A percentile compares a stretch with the other conserved stretches of the same genome.
These are phyloP conservation scores for Timandra comae DNA, from an alignment of 2,888 invertebrate species.

Conservation along the genomic window DNA sequence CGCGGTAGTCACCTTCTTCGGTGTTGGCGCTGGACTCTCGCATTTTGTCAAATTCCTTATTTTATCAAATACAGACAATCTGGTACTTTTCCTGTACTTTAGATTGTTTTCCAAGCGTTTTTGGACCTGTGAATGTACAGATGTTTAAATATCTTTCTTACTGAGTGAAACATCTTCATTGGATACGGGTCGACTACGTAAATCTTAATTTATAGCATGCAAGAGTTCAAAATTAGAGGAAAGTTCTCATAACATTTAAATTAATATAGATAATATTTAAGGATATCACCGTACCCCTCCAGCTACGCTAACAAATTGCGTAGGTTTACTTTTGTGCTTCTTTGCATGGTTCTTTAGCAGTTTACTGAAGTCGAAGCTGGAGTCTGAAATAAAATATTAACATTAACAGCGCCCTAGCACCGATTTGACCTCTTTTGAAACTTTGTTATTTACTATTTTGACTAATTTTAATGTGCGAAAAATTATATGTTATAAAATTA, in stretches of 20 bases:
- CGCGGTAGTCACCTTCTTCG: slow-evolving; percentile 32
- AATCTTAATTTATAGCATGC: too few species aligned
- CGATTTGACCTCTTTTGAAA: too few species aligned
- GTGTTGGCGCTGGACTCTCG: slow-evolving; percentile 31
- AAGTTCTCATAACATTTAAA: too few species aligned
- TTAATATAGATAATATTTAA: too few species aligned
- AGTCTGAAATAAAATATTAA: slow-evolving; percentile 43
- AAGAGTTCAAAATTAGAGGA: too few species aligned
- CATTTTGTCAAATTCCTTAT: slow-evolving; percentile 40
- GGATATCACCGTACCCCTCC: slow-evolving; percentile 41
- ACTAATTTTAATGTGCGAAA: too few species aligned
- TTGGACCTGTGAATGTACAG: slow-evolving; percentile 52
- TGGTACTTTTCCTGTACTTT: slow-evolving; percentile 42
- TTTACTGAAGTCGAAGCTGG: slow-evolving; percentile 49
- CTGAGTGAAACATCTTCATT: too few species aligned
- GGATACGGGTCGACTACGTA: too few species aligned
- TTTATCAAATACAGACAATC: slow-evolving; percentile 47
- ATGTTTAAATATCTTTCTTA: too few species aligned
- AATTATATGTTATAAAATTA: too few species aligned
- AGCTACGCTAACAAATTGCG: slow-evolving; percentile 50
- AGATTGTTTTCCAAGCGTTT: slow-evolving; percentile 44
- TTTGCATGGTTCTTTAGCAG: slow-evolving; percentile 47
- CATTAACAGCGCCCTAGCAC: too few species aligned
- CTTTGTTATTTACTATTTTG: too few species aligned
- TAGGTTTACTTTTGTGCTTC: slow-evolving; percentile 54